Evolutionary conservation across 2,888 invertebrate genomes (phyloP).

Genomic region (Athalia cordata): DNA sequence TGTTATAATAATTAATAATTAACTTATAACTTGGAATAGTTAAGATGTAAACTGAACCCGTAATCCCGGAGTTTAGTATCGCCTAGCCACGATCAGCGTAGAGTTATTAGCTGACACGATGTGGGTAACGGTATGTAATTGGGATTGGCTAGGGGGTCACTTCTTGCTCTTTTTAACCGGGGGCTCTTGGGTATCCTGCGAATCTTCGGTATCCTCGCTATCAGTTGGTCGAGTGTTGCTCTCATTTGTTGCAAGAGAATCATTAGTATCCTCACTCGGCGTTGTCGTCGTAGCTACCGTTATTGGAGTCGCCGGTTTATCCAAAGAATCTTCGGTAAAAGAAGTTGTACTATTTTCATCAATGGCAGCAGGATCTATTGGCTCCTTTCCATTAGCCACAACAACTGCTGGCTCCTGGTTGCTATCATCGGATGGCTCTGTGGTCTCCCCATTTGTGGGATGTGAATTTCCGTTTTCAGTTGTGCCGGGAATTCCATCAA

Average conservation of each 20-base stretch:
- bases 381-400: conserved; percentile 74
- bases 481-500: conserved; percentile 82
- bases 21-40: conserved; percentile 38
- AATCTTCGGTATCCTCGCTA: conserved; percentile 71
- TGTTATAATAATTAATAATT: not conserved
- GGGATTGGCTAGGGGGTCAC: conserved; percentile 72
- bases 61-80: conserved; percentile 57
- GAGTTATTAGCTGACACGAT: conserved; percentile 66
- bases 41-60: conserved; percentile 4
- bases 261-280: conserved; percentile 76
- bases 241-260: conserved; percentile 75
- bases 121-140: conserved; percentile 61
- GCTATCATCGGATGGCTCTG: conserved; percentile 82
- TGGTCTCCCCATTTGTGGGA: conserved; percentile 67
- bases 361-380: conserved; percentile 76
- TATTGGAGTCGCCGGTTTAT: conserved; percentile 79
- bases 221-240: conserved; percentile 68
- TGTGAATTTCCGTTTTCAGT: conserved; percentile 73
- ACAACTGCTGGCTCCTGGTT: conserved; percentile 78
- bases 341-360: conserved; percentile 85
- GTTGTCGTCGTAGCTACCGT: conserved; percentile 71
- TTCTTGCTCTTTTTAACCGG: conserved; percentile 76
- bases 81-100: conserved; percentile 67
- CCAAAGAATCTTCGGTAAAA: conserved; percentile 85
- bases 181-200: conserved; percentile 74